Base-by-base conservation (phyloP, 2,797 vertebrate genomes). In the Rhabdophis nuchalis region DNA sequence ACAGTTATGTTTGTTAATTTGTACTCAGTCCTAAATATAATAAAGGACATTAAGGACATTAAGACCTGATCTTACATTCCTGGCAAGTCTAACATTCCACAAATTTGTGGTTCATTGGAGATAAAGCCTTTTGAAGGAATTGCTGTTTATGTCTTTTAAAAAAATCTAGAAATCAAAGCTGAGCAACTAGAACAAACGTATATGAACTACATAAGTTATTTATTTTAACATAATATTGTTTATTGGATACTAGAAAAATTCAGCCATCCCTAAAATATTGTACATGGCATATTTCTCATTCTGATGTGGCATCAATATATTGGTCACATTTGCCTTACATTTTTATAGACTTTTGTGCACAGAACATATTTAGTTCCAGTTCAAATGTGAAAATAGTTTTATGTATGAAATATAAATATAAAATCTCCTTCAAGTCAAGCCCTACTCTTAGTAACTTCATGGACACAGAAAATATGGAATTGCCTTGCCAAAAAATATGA, bases 261-360 rank as follows among this genome's bases (percentile, higher is more conserved):
- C 92, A 95, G 90, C 82, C 53, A 93, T 95, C 95, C 16, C 91
- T 90, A 91, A 92, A 92, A 88, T 60, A 94, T 32, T 88, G 25
- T 1, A 94, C 32, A 89, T 32, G 1, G 61, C 18, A 89, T 64
- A 93, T 52, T 95, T 86, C 50, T 68, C 14, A 32, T 41, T 27
- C 29, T 61, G 32, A 23, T 94, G 92, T 89, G 13, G 92, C 92
- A 93, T 32, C 52, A 25, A 36, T 97, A 50, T 94, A 91, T 56
- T 94, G 89, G 94, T 95, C 95, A 96, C 7, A 53, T 60, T 77
- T 52, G 36, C 13, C 95, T 91, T 82, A 27, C 88, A 92, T 95
- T 91, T 94, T 94, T 95, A 29, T 4, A 56, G 91, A 46, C 11
- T 0, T 90, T 46, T 86, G 29, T 89, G 54, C 72, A 64, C 23